A percentile compares a stretch with the other conserved stretches of the same genome.
These are phyloP conservation scores for Scrobipalpa atriplicella DNA, from an alignment of 2,888 invertebrate species.

Conservation along the genomic window DNA sequence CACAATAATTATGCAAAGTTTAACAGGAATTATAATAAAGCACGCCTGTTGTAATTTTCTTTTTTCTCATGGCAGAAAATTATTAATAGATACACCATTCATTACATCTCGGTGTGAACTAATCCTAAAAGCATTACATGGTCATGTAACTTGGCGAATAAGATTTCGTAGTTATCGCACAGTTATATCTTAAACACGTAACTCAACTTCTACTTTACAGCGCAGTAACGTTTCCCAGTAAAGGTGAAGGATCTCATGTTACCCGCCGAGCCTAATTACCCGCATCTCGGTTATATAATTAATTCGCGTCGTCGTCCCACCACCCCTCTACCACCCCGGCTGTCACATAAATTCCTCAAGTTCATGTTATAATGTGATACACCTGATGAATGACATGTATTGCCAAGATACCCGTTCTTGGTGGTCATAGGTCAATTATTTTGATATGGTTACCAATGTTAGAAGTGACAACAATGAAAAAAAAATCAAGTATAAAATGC, in stretches of 20 bases:
- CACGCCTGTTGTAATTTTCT: no score
- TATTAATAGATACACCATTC: no score
- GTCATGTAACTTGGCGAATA: no score
- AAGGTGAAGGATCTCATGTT: background rate
- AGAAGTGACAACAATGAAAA: background rate
- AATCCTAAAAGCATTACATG: no score
- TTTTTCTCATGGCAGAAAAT: no score
- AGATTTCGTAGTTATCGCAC: no score
- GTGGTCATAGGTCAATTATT: background rate
- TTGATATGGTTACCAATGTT: background rate
- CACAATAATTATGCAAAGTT: no score
- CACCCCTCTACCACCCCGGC: slow-evolving; percentile 45
- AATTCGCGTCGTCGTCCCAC: slow-evolving; percentile 64
- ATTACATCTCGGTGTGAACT: no score
- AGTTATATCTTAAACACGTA: background rate
- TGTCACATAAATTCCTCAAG: slow-evolving; percentile 76
- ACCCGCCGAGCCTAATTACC: background rate
- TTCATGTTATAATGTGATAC: background rate
- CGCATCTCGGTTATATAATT: slow-evolving; percentile 50
- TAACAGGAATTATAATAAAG: no score
- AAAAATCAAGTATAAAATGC: background rate
- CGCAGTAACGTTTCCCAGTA: background rate
- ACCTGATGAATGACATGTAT: no score
- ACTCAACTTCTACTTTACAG: background rate
- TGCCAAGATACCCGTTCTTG: no score